These are phyloP conservation scores for Rotaria sp. DNA, from an alignment of 2,888 invertebrate genomes.

Conservation along the genomic window DNA sequence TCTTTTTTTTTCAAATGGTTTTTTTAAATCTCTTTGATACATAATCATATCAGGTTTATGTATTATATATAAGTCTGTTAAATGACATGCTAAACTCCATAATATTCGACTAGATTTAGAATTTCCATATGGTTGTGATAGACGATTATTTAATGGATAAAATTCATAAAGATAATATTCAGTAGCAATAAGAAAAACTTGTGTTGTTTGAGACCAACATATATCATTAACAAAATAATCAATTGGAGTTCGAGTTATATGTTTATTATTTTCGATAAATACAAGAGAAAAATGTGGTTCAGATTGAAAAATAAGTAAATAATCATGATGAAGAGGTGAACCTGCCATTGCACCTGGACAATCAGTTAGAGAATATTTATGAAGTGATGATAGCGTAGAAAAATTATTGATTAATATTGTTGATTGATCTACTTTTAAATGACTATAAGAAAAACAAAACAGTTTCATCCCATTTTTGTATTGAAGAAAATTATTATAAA, in stretches of 20 bases:
- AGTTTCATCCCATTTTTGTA: not conserved
- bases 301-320: not conserved
- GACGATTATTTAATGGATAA: not conserved
- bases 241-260: not conserved
- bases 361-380: not conserved
- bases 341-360: not conserved
- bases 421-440: not conserved
- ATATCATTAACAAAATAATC: not conserved
- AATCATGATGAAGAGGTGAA: not conserved
- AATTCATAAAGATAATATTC: not conserved
- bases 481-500: too few relatives aligned
- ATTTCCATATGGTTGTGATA: not conserved
- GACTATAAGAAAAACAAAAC: not conserved
- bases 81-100: not conserved
- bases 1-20: not conserved
- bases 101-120: not conserved
- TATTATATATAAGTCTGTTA: not conserved
- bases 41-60: not conserved
- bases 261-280: not conserved
- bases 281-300: not conserved
- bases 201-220: not conserved
- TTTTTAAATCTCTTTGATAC: not conserved
- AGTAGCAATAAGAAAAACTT: not conserved
- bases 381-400: not conserved
- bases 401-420: not conserved